Evolutionary conservation across 2,113 vertebrate genomes (phyloP), one percentile per base, ranked within the genome.

Genomic region (Indri indri): DNA sequence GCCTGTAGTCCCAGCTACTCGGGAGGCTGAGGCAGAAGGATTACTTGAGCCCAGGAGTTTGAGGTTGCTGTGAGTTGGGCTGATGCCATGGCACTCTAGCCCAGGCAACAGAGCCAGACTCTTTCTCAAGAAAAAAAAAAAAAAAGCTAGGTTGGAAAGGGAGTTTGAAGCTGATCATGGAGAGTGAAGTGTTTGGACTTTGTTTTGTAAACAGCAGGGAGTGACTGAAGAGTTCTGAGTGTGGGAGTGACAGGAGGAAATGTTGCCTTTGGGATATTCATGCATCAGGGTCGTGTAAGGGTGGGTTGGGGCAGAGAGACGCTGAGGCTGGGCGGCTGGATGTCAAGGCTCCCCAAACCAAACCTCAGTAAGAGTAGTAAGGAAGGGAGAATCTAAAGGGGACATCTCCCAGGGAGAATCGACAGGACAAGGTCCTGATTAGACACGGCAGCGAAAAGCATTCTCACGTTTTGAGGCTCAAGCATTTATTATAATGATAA

Each of bases 141-240:
- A 50, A 50, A 50, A 61, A 61, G 8, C 8, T 70, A 79, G n/a
- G 18, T 88, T 81, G 76, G 57, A 80, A 97, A 91, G 13, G 7
- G 25, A 89, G 50, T 50, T n/a, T 74, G 80, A 34, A 37, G 37
- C n/a, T 54, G 30, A 74, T 90, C 22, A 14, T 40, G 66, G 76
- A 83, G 12, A 90, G 86, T 90, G 54, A 94, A 90, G 25, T 74
- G 59, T 79, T 84, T 96, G 47, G 54, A 54, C n/a, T 95, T 89
- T 80, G 83, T 95, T 94, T 94, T 94, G 23, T 96, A 74, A 94
- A 65, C 57, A 73, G 13, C 37, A 34, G 34, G 17, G 30, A 94
- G 25, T 40, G 22, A 80, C 65, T 94, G 54, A 50, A 90, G 45
- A 81, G 92, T 90, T 90, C 86, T 74, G 80, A 87, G 50, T 61